These are phyloP conservation scores for Aradophagus sp. DNA, from an alignment of 1,140 invertebrate genomes.

Conservation along the genomic window DNA sequence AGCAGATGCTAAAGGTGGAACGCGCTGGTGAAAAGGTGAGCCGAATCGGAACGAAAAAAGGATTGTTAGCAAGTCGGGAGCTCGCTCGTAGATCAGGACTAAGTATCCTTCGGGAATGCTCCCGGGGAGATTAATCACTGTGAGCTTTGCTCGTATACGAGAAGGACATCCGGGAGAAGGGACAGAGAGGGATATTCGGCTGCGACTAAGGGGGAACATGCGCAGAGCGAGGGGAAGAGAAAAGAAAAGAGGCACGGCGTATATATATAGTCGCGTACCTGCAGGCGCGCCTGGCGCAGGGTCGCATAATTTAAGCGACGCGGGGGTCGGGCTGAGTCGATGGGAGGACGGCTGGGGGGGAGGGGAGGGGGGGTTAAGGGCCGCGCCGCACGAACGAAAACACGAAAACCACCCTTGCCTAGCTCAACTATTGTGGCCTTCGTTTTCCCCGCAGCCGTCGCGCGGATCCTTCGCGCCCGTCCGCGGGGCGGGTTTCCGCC, in stretches of 20 bases:
- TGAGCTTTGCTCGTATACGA: constrained; percentile 43
- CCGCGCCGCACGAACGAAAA: constrained; percentile 60
- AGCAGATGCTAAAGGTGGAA: constrained; percentile 25
- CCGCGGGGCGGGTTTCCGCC: constrained; percentile 59
- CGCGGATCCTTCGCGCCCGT: constrained; percentile 28
- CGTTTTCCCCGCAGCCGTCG: too few species aligned
- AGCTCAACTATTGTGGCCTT: constrained; percentile 14
- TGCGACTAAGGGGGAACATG: constrained; percentile 26
- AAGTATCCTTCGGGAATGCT: constrained; percentile 69
- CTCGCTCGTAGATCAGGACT: constrained; percentile 67
- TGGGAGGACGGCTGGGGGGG: constrained; percentile 49
- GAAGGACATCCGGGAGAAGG: constrained; percentile 3
- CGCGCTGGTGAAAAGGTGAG: constrained; percentile 41
- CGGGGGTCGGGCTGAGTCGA: constrained; percentile 8
- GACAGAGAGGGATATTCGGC: constrained; percentile 4
- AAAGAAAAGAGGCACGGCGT: constrained; percentile 17
- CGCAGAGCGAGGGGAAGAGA: constrained; percentile 19
- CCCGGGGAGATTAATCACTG: constrained; percentile 67
- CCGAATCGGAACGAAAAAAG: constrained; percentile 50
- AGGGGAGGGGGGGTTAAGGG: too few species aligned
- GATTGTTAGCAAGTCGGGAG: constrained; percentile 55
- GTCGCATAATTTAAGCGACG: constrained; percentile 60
- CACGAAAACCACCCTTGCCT: constrained; percentile 60
- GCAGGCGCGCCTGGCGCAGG: constrained; percentile 37
- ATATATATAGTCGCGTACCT: constrained; percentile 35